Evolutionary conservation across 2,113 vertebrate species (phyloP).

Genomic region (Calyptommatus sinebrachiatus): DNA sequence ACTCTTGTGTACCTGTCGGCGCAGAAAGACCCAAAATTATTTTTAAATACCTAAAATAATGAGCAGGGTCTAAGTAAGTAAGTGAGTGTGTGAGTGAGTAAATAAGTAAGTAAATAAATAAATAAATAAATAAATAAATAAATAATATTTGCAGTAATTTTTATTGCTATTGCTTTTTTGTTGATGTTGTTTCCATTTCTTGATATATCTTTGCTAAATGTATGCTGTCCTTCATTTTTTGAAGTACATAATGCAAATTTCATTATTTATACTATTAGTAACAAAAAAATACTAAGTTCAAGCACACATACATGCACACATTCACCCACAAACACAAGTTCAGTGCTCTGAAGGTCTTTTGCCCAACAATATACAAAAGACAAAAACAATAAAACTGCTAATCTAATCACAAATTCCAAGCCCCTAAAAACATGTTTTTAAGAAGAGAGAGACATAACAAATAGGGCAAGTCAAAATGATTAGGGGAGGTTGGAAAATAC

Average conservation of each 20-base stretch:
- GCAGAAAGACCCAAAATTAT: too few species aligned
- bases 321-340: background rate
- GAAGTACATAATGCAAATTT: background rate
- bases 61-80: too few species aligned
- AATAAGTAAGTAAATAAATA: too few species aligned
- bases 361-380: slow-evolving; percentile 18
- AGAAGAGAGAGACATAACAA: slow-evolving; percentile 34
- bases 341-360: background rate
- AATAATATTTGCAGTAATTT: too few species aligned
- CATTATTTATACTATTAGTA: background rate
- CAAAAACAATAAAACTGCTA: slow-evolving; percentile 40
- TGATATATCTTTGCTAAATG: too few species aligned
- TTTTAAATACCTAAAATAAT: background rate
- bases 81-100: too few species aligned
- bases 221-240: background rate
- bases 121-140: too few species aligned
- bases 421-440: slow-evolving; percentile 39
- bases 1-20: too few species aligned
- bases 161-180: too few species aligned
- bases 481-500: slow-evolving; percentile 59
- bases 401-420: slow-evolving; percentile 41
- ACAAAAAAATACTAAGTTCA: too few species aligned
- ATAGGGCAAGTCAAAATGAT: slow-evolving; percentile 29
- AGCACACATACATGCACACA: too few species aligned
- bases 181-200: too few species aligned